These are phyloP conservation scores for Mallotus villosus DNA, from an alignment of 2,797 vertebrate genomes.

Conservation along the genomic window DNA sequence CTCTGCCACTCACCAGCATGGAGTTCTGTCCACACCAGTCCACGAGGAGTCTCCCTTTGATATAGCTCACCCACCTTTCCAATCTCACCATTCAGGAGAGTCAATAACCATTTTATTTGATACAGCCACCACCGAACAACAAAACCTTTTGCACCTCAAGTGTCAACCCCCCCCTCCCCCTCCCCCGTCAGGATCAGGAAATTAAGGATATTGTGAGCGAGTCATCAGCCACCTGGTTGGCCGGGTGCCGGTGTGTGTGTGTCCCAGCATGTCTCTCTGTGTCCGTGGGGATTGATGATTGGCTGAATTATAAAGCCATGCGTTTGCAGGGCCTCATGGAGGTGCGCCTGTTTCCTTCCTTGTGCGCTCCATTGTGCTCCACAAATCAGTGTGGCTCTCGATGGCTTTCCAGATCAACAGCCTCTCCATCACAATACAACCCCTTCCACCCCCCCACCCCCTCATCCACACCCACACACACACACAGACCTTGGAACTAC, in stretches of 20 bases:
- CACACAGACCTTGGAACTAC: too few species aligned
- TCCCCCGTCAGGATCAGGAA: constrained; percentile 49
- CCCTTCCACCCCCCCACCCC: constrained; percentile 23
- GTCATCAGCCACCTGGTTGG: constrained; percentile 58
- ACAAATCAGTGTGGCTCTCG: constrained; percentile 43
- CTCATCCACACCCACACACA: background rate
- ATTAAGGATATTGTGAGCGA: constrained; percentile 58
- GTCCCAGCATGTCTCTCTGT: constrained; percentile 6
- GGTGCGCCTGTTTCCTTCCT: constrained; percentile 29
- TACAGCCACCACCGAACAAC: constrained; percentile 50
- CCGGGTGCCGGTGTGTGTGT: background rate
- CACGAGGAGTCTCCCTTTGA: constrained; percentile 4
- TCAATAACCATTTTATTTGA: constrained; percentile 62
- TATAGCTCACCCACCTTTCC: constrained; percentile 35
- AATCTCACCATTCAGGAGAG: constrained; percentile 27
- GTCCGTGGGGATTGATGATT: constrained; percentile 64
- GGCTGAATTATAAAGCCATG: constrained; percentile 12
- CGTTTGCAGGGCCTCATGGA: background rate
- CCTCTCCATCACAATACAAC: constrained; percentile 19
- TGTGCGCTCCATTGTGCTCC: constrained; percentile 32
- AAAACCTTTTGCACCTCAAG: background rate
- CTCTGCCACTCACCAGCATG: constrained; percentile 25
- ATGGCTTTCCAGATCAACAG: constrained; percentile 45
- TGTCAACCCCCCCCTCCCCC: background rate
- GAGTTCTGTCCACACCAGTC: too few species aligned